Evolutionary conservation across 1,140 invertebrate species (phyloP).

Genomic region (Druon quercuslanigerum): DNA sequence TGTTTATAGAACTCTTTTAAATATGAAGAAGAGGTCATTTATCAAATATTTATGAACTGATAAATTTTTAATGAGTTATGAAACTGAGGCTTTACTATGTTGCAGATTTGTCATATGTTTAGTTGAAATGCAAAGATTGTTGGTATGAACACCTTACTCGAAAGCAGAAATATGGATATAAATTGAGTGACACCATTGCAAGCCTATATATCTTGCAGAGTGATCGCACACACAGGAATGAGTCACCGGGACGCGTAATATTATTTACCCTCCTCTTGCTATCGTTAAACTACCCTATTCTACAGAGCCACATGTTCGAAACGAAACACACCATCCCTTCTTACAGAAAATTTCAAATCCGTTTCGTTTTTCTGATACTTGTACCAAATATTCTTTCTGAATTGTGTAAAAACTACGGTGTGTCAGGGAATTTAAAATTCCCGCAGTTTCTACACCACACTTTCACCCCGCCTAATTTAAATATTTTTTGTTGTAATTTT

Average conservation of each 20-base stretch:
- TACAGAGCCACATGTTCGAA: slow-evolving; percentile 8
- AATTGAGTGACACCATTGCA: slow-evolving; percentile 2
- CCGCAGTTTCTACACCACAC: no score
- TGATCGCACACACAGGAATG: slow-evolving; percentile 6
- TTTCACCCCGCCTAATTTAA: no score
- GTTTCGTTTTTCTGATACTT: background rate
- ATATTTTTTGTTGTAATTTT: no score
- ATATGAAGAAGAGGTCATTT: no score
- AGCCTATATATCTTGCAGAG: slow-evolving; percentile 1
- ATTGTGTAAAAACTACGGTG: no score
- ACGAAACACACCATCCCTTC: background rate
- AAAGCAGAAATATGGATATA: background rate
- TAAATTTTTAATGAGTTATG: no score
- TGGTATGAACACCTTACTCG: background rate
- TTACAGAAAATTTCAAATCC: background rate
- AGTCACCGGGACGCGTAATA: slow-evolving; percentile 20
- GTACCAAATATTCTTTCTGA: no score
- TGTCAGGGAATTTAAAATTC: no score
- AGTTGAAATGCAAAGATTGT: background rate
- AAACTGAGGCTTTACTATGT: no score
- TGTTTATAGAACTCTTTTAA: no score
- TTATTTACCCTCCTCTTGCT: slow-evolving; percentile 5
- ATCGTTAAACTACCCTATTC: slow-evolving; percentile 10
- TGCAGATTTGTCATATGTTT: no score
- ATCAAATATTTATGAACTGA: no score